A percentile compares a stretch with the other conserved stretches of the same genome.
phyloP scores from a whole-genome alignment of 2,797 vertebrate genomes.

The Helostoma temminkii region DNA sequence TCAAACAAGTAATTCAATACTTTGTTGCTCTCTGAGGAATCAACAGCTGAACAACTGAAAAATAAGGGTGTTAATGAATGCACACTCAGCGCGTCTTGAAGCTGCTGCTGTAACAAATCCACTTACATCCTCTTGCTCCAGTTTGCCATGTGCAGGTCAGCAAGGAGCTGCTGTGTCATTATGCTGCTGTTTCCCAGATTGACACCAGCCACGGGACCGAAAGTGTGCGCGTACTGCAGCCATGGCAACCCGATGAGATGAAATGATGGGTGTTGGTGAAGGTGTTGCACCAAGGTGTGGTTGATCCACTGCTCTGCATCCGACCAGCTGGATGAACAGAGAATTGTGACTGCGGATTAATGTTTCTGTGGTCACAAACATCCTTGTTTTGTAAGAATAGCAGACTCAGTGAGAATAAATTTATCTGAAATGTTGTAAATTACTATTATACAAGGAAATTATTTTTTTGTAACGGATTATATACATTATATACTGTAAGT shows the following conservation, averaged over 20 bases:
- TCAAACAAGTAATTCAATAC: constrained; percentile 17
- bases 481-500: no score
- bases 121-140: constrained; percentile 73
- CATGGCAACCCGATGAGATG: constrained; percentile 74
- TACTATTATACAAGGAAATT: no score
- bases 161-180: constrained; percentile 60
- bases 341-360: not conserved
- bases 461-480: no score
- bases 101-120: not conserved
- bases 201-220: not conserved
- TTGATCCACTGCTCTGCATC: constrained; percentile 80
- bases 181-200: constrained; percentile 71
- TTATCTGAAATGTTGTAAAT: no score
- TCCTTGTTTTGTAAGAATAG: no score
- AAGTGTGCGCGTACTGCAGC: constrained; percentile 57
- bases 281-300: constrained; percentile 72
- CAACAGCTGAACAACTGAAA: not conserved
- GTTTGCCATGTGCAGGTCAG: constrained; percentile 48
- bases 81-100: constrained; percentile 8
- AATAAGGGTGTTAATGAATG: constrained; percentile 8
- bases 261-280: constrained; percentile 76
- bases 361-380: no score
- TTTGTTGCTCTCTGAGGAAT: constrained; percentile 2
- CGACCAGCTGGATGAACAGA: constrained; percentile 66
- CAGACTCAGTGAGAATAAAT: no score